These are phyloP conservation scores for Ectobius pallidus DNA, from an alignment of 2,888 invertebrate genomes.

Conservation along the genomic window DNA sequence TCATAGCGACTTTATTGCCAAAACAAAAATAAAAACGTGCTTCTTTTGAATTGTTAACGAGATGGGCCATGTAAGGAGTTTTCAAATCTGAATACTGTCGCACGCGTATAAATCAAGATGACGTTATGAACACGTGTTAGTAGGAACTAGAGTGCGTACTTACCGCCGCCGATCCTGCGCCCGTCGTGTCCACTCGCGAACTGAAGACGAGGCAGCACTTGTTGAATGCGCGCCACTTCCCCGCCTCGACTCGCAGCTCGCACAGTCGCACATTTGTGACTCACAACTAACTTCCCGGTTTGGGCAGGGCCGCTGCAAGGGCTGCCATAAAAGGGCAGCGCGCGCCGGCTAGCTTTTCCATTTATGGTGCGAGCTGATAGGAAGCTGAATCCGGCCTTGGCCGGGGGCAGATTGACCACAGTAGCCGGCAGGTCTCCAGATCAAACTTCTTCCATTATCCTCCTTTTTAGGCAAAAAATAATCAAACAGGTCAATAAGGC, in stretches of 20 bases:
- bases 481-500: no score
- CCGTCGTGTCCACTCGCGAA: conserved; percentile 17
- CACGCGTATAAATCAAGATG: conserved; percentile 14
- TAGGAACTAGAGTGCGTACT: no score
- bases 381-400: conserved; percentile 29
- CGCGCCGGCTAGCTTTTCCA: conserved; percentile 25
- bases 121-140: no score
- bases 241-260: no score
- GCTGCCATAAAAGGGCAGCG: conserved; percentile 41
- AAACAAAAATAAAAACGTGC: not conserved
- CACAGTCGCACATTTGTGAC: not conserved
- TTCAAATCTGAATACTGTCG: conserved; percentile 15
- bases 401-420: conserved; percentile 12
- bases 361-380: conserved; percentile 36
- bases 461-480: no score
- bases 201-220: not conserved
- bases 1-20: not conserved
- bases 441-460: no score
- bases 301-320: conserved; percentile 35
- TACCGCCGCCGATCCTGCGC: not conserved
- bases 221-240: no score
- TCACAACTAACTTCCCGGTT: conserved; percentile 28
- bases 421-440: conserved; percentile 27
- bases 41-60: not conserved
- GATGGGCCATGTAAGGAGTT: conserved; percentile 22